These are phyloP conservation scores for Spinus olivaceus DNA, from an alignment of 2,797 vertebrate genomes.

Conservation along the genomic window DNA sequence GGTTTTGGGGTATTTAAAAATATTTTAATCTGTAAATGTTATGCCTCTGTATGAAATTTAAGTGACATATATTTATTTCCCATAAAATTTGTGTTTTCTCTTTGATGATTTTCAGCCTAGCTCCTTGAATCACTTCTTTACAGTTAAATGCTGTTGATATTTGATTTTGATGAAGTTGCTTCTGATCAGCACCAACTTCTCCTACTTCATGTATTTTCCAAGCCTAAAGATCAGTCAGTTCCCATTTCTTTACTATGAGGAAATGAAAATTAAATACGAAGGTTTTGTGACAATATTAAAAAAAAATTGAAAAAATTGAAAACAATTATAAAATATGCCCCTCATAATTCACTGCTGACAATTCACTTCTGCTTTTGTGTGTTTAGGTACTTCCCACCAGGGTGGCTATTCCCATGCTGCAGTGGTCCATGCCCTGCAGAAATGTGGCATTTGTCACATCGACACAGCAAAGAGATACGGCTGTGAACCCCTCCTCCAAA, in stretches of 20 bases:
- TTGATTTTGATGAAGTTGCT: neutral
- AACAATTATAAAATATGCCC: neutral
- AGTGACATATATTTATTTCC: neutral
- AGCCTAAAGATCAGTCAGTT: neutral
- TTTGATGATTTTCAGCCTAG: neutral
- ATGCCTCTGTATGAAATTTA: neutral
- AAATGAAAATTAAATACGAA: neutral
- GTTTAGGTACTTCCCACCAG: constrained; percentile 76
- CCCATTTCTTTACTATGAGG: neutral
- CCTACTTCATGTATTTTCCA: neutral
- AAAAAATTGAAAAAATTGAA: neutral
- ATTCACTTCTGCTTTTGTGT: neutral
- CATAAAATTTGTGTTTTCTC: neutral
- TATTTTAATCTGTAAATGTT: neutral
- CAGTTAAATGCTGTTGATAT: neutral
- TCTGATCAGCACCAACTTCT: neutral
- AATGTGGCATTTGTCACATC: constrained; percentile 78
- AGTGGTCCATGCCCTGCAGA: constrained; percentile 73
- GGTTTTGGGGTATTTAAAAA: neutral
- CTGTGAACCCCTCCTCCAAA: constrained; percentile 75
- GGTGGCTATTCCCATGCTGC: constrained; percentile 80
- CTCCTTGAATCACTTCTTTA: neutral
- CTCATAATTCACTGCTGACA: neutral
- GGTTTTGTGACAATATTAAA: neutral
- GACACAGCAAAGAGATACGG: constrained; percentile 81